phyloP scores from a whole-genome alignment of 2,113 vertebrate species.

The Rhynchomys soricoides region DNA sequence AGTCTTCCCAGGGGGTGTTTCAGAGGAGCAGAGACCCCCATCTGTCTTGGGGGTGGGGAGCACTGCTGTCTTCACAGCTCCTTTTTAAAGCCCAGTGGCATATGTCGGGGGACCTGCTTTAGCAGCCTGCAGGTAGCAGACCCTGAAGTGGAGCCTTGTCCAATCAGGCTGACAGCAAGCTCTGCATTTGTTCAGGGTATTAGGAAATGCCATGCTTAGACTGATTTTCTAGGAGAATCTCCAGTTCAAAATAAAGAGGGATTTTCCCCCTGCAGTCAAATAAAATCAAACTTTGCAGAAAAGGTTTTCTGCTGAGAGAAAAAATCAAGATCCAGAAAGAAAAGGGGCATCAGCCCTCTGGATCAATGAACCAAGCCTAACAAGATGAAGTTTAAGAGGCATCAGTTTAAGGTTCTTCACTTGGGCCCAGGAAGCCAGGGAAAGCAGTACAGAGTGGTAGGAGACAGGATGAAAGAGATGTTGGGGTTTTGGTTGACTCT shows the following conservation, averaged over 20 bases:
- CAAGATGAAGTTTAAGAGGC: conserved; percentile 64
- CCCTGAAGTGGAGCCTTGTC: conserved; percentile 63
- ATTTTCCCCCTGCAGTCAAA: conserved; percentile 23
- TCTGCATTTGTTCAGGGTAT: conserved; percentile 56
- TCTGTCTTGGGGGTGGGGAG: conserved; percentile 54
- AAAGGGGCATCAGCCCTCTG: conserved; percentile 46
- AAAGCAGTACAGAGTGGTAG: not conserved
- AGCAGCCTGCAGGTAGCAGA: conserved; percentile 33
- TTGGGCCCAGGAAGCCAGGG: conserved; percentile 42
- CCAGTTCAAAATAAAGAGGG: conserved; percentile 43
- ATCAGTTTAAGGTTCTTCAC: conserved; percentile 63
- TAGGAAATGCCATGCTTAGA: conserved; percentile 51
- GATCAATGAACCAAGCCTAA: conserved; percentile 70
- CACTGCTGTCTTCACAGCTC: conserved; percentile 23
- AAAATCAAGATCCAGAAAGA: conserved; percentile 67
- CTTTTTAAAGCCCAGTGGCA: conserved; percentile 2
- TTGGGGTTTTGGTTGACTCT: not conserved
- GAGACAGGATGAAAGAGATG: not conserved
- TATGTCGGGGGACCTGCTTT: not conserved
- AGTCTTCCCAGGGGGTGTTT: conserved; percentile 64
- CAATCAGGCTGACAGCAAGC: conserved; percentile 58
- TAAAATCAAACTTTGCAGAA: conserved; percentile 72
- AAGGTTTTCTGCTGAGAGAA: conserved; percentile 69
- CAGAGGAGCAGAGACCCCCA: conserved; percentile 63
- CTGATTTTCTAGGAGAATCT: conserved; percentile 48